These are phyloP conservation scores for Origma solitaria DNA, from an alignment of 2,113 vertebrate species.

Conservation along the genomic window DNA sequence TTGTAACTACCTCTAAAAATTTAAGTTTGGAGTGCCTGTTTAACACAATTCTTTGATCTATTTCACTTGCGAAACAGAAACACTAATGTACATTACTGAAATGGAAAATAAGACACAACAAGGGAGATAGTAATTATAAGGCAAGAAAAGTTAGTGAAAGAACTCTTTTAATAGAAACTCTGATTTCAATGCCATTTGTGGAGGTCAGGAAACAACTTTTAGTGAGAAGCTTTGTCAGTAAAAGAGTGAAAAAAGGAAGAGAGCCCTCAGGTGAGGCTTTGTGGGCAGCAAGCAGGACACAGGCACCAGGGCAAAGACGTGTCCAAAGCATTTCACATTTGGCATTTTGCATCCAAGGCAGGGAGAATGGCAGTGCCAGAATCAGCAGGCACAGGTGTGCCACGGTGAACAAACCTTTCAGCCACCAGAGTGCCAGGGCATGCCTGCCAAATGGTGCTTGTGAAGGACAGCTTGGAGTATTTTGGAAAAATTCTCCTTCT, in stretches of 20 bases:
- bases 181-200: background rate
- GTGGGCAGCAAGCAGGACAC: background rate
- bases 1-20: background rate
- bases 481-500: background rate
- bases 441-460: background rate
- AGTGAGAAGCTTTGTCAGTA: background rate
- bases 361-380: background rate
- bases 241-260: background rate
- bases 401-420: background rate
- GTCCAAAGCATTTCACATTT: background rate
- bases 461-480: background rate
- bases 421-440: fast-evolving
- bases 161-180: background rate
- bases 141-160: background rate
- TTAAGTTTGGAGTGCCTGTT: background rate
- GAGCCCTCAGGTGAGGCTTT: background rate
- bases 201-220: background rate
- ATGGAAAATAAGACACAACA: background rate
- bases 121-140: background rate
- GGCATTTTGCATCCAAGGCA: background rate
- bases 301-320: background rate
- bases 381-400: too few species aligned
- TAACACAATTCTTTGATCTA: background rate
- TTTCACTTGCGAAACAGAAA: background rate
- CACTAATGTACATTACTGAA: background rate